Percentiles rank a stretch among this genome's conserved stretches.
Evolutionary conservation across 2,113 vertebrate genomes (phyloP).

Genomic region (Melanotaenia duboulayi): DNA sequence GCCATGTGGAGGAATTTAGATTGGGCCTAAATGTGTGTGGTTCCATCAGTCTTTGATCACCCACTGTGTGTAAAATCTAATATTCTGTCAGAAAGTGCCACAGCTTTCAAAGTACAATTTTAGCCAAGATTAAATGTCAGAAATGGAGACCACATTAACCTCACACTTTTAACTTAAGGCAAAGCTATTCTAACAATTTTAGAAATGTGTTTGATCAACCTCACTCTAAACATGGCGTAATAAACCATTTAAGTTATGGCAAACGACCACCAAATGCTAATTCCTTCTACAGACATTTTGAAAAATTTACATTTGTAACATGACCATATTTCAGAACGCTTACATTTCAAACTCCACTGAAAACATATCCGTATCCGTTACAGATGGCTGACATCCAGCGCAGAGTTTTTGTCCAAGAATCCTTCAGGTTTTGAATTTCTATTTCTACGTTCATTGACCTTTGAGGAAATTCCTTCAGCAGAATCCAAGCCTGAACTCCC

Average conservation of each 20-base stretch:
- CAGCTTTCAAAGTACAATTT: not conserved
- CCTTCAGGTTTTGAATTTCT: slow-evolving; percentile 53
- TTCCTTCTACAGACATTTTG: not conserved
- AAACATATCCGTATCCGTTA: slow-evolving; percentile 59
- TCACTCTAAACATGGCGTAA: not conserved
- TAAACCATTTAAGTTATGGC: not conserved
- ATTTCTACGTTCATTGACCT: slow-evolving; percentile 18
- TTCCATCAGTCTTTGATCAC: too few relatives aligned
- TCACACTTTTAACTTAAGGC: not conserved
- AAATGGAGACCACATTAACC: not conserved
- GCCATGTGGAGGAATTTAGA: too few relatives aligned
- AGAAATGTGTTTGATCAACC: not conserved
- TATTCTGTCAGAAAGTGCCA: not conserved
- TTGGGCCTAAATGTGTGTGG: not conserved
- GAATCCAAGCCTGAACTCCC: slow-evolving; percentile 18
- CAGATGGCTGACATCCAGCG: slow-evolving; percentile 86
- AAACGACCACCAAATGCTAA: not conserved
- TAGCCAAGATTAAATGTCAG: not conserved
- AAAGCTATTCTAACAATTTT: not conserved
- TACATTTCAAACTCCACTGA: not conserved
- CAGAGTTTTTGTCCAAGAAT: slow-evolving; percentile 64
- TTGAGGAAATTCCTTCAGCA: not conserved
- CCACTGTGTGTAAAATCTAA: not conserved
- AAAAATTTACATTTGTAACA: not conserved
- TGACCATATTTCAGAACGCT: not conserved